A percentile compares a stretch with the other conserved stretches of the same genome.
These are phyloP conservation scores for Dipodomys merriami DNA, from an alignment of 2,113 vertebrate species.

Conservation along the genomic window DNA sequence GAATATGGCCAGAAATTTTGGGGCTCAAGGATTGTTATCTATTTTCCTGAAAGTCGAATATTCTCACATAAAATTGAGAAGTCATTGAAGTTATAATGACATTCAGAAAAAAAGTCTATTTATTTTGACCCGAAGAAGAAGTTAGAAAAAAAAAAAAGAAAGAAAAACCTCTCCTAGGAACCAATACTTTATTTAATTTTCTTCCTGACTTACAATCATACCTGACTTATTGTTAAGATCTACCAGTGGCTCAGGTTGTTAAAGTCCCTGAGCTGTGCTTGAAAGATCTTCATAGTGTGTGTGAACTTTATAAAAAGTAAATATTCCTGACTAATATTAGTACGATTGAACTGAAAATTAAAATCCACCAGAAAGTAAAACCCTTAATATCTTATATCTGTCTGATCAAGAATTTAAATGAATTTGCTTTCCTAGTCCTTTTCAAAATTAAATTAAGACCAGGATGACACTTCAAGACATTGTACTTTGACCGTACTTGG, in stretches of 20 bases:
- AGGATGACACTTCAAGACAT: constrained; percentile 83
- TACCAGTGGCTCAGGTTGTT: constrained; percentile 20
- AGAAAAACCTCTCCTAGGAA: constrained; percentile 30
- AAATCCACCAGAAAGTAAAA: constrained; percentile 4
- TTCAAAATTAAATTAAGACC: constrained; percentile 83
- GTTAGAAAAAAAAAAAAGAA: constrained; percentile 8
- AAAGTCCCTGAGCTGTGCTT: constrained; percentile 24
- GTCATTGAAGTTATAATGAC: constrained; percentile 74
- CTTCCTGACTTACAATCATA: constrained; percentile 52
- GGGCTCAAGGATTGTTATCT: constrained; percentile 76
- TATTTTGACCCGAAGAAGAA: constrained; percentile 76
- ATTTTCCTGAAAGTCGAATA: constrained; percentile 75
- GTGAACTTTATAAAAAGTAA: constrained; percentile 58
- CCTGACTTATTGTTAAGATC: constrained; percentile 63
- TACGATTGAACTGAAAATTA: neutral
- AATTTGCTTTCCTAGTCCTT: constrained; percentile 76
- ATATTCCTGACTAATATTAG: constrained; percentile 33
- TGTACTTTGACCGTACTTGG: constrained; percentile 76
- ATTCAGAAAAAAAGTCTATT: constrained; percentile 75
- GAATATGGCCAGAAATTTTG: constrained; percentile 79
- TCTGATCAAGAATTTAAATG: constrained; percentile 75
- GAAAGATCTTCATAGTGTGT: constrained; percentile 43
- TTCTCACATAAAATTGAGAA: constrained; percentile 73
- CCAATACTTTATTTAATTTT: constrained; percentile 59
- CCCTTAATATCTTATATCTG: constrained; percentile 64